These are phyloP conservation scores for Artibeus jamaicensis DNA, from an alignment of 2,797 vertebrate species.

Conservation along the genomic window DNA sequence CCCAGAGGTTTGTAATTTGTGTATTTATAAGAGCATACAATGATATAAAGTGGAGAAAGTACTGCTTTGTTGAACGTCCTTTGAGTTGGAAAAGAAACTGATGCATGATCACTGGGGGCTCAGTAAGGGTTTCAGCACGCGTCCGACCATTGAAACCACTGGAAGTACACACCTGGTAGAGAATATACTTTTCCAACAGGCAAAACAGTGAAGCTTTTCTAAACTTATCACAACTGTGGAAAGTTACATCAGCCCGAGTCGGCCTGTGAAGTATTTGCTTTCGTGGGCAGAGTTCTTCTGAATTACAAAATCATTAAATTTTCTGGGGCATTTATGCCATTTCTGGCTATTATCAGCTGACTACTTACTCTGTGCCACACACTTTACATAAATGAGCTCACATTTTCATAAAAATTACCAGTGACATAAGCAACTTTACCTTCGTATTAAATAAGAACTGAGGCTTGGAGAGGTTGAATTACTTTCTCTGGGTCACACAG, in stretches of 20 bases:
- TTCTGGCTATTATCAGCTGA: not conserved
- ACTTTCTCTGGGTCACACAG: not conserved
- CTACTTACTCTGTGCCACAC: not conserved
- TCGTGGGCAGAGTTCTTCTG: not conserved
- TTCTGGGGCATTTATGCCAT: not conserved
- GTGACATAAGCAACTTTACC: not conserved
- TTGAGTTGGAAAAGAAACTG: not conserved
- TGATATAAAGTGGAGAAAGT: not conserved
- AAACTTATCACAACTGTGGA: not conserved
- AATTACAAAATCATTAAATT: not conserved
- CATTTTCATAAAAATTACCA: not conserved
- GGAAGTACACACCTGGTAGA: not conserved
- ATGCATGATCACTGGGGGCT: too few relatives aligned
- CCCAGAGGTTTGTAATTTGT: not conserved
- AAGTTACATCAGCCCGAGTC: not conserved
- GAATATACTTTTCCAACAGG: not conserved
- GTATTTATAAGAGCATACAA: not conserved
- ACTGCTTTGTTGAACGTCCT: not conserved
- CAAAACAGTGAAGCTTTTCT: not conserved
- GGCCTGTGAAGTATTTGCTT: not conserved
- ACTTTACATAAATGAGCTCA: not conserved
- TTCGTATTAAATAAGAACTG: not conserved
- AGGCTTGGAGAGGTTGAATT: not conserved
- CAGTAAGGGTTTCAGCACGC: not conserved
- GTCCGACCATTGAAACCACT: not conserved